Percentiles rank a stretch among this genome's conserved stretches.
phyloP scores from a whole-genome alignment of 1,140 invertebrate genomes.

The Matsumurasca onukii region DNA sequence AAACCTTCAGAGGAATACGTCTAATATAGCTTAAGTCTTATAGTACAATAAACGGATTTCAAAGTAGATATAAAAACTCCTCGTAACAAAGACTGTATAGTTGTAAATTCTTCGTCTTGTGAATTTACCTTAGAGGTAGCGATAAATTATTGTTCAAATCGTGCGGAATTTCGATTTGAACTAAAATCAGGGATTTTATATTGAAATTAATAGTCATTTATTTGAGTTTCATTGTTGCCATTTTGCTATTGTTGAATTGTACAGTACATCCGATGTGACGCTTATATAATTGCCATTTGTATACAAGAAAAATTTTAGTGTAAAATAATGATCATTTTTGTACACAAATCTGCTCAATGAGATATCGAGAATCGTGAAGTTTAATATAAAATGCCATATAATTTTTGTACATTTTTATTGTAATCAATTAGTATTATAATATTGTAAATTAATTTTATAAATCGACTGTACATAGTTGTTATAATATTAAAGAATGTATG shows the following conservation, averaged over 20 bases:
- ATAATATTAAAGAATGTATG: constrained; percentile 27
- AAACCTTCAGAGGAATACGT: constrained; percentile 44
- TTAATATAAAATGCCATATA: constrained; percentile 26
- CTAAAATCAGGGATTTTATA: constrained; percentile 9
- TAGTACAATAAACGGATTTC: constrained; percentile 29
- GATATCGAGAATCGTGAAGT: not conserved
- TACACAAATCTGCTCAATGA: constrained; percentile 25
- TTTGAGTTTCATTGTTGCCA: constrained; percentile 12
- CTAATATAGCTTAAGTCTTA: constrained; percentile 31
- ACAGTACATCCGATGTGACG: constrained; percentile 22
- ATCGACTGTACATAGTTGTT: constrained; percentile 18
- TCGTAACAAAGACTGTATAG: constrained; percentile 18
- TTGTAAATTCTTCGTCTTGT: constrained; percentile 11
- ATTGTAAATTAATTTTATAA: constrained; percentile 31
- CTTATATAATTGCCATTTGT: constrained; percentile 29
- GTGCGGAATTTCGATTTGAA: not conserved
- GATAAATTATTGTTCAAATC: constrained; percentile 15
- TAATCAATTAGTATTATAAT: constrained; percentile 22
- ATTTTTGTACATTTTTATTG: constrained; percentile 27
- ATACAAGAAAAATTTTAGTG: constrained; percentile 24
- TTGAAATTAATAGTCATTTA: constrained; percentile 4
- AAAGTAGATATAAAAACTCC: constrained; percentile 1
- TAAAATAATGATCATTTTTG: constrained; percentile 11
- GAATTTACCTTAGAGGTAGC: constrained; percentile 23
- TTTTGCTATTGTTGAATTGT: constrained; percentile 20